phyloP scores from a whole-genome alignment of 2,797 vertebrate genomes.

The Cyprinella venusta region DNA sequence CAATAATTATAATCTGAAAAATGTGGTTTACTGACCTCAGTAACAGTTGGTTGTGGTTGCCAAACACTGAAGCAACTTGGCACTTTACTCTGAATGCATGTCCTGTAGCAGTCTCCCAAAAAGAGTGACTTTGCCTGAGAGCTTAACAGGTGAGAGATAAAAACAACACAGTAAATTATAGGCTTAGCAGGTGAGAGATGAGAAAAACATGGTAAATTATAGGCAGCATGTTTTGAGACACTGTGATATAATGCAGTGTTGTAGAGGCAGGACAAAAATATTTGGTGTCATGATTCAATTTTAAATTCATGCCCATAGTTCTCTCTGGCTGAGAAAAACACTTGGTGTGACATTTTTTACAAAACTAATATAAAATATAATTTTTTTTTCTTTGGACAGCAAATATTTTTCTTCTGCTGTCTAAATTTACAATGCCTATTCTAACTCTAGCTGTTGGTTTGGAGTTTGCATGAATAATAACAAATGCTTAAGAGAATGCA shows the following conservation, averaged over 20 bases:
- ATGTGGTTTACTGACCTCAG: not conserved
- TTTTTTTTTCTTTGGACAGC: not conserved
- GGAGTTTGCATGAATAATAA: not conserved
- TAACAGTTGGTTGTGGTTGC: not conserved
- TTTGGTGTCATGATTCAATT: conserved; percentile 7
- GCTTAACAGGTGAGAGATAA: not conserved
- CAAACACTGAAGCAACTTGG: not conserved
- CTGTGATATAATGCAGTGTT: conserved; percentile 6
- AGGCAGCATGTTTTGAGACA: conserved; percentile 8
- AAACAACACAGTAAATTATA: conserved; percentile 11
- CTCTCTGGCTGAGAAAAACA: conserved; percentile 4
- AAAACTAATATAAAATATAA: not conserved
- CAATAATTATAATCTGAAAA: not conserved
- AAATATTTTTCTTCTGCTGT: not conserved
- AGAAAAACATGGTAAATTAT: conserved; percentile 5
- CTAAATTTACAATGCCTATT: not conserved
- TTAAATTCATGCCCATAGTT: not conserved
- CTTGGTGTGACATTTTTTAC: not conserved
- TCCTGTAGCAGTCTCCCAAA: not conserved
- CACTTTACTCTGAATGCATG: not conserved
- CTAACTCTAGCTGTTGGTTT: not conserved
- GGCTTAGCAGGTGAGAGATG: not conserved
- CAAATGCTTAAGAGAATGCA: not conserved
- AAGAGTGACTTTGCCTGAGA: not conserved
- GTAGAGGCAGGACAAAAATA: not conserved